phyloP scores from a whole-genome alignment of 2,113 vertebrate species.

The Sturnira hondurensis region DNA sequence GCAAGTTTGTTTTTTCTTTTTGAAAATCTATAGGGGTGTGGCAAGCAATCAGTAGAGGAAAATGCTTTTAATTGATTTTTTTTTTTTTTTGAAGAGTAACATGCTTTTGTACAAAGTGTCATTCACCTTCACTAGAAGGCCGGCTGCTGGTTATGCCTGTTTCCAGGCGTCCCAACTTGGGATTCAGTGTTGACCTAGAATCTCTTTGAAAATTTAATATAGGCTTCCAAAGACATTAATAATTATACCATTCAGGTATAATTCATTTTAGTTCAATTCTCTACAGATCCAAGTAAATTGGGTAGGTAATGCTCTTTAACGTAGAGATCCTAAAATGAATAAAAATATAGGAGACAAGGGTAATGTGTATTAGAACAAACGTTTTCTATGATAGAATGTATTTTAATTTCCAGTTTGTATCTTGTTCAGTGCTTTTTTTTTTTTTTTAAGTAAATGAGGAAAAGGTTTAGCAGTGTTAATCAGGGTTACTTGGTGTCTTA shows the following conservation, averaged over 20 bases:
- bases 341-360: not conserved
- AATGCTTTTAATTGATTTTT: not conserved
- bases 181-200: not conserved
- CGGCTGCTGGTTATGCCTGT: conserved; percentile 1
- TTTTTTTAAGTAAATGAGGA: not conserved
- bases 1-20: conserved; percentile 32
- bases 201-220: conserved; percentile 13
- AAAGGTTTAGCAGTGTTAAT: not conserved
- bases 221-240: conserved; percentile 22
- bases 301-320: not conserved
- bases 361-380: not conserved
- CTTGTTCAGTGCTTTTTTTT: not conserved
- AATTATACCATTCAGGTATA: conserved; percentile 4
- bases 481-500: not conserved
- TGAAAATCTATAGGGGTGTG: conserved; percentile 38
- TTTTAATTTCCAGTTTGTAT: not conserved
- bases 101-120: conserved; percentile 49
- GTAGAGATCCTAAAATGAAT: not conserved
- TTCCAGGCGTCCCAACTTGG: not conserved
- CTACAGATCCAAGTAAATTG: conserved; percentile 7
- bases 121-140: conserved; percentile 29
- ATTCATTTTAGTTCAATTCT: conserved; percentile 23
- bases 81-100: not conserved
- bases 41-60: conserved; percentile 43
- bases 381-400: not conserved